phyloP scores from a whole-genome alignment of 1,140 invertebrate genomes.

The Hycleus phaleratus region DNA sequence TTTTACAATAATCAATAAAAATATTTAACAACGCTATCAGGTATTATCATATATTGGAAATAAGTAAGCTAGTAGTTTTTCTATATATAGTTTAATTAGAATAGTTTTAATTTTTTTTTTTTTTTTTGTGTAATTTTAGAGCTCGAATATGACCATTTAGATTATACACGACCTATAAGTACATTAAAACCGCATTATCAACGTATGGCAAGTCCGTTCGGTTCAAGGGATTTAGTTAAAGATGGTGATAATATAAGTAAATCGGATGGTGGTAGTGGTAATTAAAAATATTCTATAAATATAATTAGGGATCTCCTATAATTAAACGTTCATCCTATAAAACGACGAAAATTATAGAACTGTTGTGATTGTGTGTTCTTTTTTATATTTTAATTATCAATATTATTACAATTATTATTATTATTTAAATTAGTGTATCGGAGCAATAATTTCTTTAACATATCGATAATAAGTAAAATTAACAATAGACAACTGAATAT shows the following conservation, averaged over 20 bases:
- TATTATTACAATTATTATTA: too few species aligned
- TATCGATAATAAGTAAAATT: too few species aligned
- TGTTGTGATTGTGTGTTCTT: too few species aligned
- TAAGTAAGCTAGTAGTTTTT: slow-evolving; percentile 16
- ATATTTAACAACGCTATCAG: slow-evolving; percentile 13
- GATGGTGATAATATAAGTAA: background rate
- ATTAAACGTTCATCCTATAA: too few species aligned
- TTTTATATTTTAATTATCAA: too few species aligned
- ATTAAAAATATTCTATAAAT: too few species aligned
- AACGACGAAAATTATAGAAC: too few species aligned
- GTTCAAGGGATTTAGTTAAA: slow-evolving; percentile 31
- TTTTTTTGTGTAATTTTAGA: slow-evolving; percentile 42
- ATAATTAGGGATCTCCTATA: too few species aligned
- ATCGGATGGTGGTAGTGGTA: too few species aligned
- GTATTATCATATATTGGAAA: slow-evolving; percentile 22
- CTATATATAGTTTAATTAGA: background rate
- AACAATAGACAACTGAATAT: too few species aligned
- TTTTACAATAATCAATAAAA: background rate
- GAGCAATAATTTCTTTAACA: too few species aligned
- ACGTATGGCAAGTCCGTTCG: slow-evolving; percentile 58
- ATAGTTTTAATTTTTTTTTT: background rate
- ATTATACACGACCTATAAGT: slow-evolving; percentile 72
- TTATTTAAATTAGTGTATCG: too few species aligned
- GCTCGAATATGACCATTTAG: slow-evolving; percentile 78
- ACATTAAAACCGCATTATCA: slow-evolving; percentile 80